phyloP scores from a whole-genome alignment of 2,888 invertebrate species.

The Mantis religiosa region DNA sequence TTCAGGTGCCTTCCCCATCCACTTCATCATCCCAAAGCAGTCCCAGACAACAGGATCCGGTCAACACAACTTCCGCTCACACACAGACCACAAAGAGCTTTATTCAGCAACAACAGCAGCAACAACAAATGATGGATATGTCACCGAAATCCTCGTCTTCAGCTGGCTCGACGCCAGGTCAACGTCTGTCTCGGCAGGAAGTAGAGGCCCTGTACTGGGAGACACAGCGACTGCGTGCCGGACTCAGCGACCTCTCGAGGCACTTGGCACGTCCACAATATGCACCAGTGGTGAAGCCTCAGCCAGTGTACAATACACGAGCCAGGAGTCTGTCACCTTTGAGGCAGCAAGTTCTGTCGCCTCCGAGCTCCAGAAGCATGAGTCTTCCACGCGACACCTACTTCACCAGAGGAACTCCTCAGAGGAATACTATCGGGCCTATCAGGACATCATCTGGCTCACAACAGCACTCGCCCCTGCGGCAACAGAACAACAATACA shows the following conservation, averaged over 20 bases:
- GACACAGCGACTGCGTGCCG: slow-evolving; percentile 17
- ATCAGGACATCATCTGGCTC: slow-evolving; percentile 3
- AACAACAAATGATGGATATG: background rate
- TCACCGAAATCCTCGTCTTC: background rate
- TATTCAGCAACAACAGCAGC: background rate
- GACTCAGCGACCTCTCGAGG: background rate
- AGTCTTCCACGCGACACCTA: slow-evolving; percentile 41
- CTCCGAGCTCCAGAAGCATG: slow-evolving; percentile 41
- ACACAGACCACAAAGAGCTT: slow-evolving; percentile 2
- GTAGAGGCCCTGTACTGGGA: slow-evolving; percentile 27
- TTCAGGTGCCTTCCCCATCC: background rate
- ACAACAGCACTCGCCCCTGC: background rate
- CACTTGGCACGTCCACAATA: background rate
- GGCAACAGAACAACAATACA: background rate
- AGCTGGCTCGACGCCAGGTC: too few relatives aligned
- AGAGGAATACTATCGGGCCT: slow-evolving; percentile 26
- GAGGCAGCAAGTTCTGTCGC: slow-evolving; percentile 40
- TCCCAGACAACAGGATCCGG: background rate
- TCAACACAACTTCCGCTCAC: background rate
- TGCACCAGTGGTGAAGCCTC: slow-evolving; percentile 7
- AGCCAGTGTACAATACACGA: slow-evolving; percentile 14
- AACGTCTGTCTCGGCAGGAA: slow-evolving; percentile 22
- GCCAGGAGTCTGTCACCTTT: slow-evolving; percentile 47
- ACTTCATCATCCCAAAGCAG: background rate
- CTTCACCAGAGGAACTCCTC: slow-evolving; percentile 20